Evolutionary conservation across 2,888 invertebrate species (phyloP).

Genomic region (Aphidius colemani): DNA sequence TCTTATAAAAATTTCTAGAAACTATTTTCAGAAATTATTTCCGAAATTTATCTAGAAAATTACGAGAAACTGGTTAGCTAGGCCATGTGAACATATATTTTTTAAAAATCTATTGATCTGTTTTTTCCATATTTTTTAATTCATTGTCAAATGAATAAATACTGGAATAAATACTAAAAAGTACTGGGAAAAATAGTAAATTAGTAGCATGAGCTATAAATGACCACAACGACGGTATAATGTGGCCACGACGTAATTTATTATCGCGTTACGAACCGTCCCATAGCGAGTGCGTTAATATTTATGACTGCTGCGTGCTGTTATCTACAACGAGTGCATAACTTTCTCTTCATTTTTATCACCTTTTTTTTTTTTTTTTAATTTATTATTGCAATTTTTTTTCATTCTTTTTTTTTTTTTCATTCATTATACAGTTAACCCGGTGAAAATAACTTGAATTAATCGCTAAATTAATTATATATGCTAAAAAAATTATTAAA

Average conservation of each 20-base stretch:
- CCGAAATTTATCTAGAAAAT: no score
- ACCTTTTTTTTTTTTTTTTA: conserved; percentile 5
- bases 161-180: neutral
- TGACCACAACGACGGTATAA: conserved; percentile 31
- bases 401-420: neutral
- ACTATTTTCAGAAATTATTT: no score
- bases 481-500: no score
- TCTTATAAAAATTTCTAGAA: no score
- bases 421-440: no score
- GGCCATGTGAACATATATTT: no score
- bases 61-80: no score
- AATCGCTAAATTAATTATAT: no score
- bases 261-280: conserved; percentile 27
- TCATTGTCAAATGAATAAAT: neutral
- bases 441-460: no score
- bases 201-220: conserved; percentile 19
- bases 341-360: conserved; percentile 13
- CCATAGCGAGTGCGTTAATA: conserved; percentile 22
- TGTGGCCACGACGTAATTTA: conserved; percentile 31
- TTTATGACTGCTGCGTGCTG: conserved; percentile 30
- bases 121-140: no score
- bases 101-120: neutral
- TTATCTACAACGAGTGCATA: conserved; percentile 24
- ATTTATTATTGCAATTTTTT: neutral
- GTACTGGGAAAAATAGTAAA: conserved; percentile 19